Evolutionary conservation across 2,113 vertebrate species (phyloP), one percentile per base, ranked within the genome.

Genomic region (Columbina picui): DNA sequence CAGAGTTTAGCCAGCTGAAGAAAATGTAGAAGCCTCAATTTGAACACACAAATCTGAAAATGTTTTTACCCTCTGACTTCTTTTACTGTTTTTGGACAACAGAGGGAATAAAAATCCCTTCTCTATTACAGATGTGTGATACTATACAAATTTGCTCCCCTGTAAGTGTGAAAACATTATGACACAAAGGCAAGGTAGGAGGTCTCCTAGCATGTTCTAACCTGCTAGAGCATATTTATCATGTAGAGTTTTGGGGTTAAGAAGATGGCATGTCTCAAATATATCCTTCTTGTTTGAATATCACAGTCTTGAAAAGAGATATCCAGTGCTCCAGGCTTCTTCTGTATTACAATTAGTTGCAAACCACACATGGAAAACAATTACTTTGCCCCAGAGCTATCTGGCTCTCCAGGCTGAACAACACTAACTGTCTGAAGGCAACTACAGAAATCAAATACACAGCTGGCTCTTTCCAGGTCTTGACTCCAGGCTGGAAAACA

Each of bases 301-400:
- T 56, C 45, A 64, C 23, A 53, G n/a, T 50, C 57, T 41, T 81
- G 69, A 43, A 91, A 95, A 91, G 59, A 79, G 55, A 69, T n/a
- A 90, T 63, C 75, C 76, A 93, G 87, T 70, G 67, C 65, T 70
- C 41, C 41, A n/a, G 23, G 36, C 41, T 88, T 90, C 80, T 90
- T 94, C 59, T 61, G 30, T 90, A 76, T 30, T 83, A 94, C 80
- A 96, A 83, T 94, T 94, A 95, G 79, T 67, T 92, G 85, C 67
- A 96, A 94, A 53, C 59, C 70, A 69, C 56, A 26, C 87, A 87
- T 64, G 16, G 59, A 92, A 45, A 59, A 81, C 1, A 2, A 94
- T 86, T 95, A 74, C 75, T 94, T 92, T 91, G 68, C 68, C 94
- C 78, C 94, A 73, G 49, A 91, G 86, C 70, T 59, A 92, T 89